Evolutionary conservation across 2,113 vertebrate species (phyloP).

Genomic region (Himantopus leucocephalus): DNA sequence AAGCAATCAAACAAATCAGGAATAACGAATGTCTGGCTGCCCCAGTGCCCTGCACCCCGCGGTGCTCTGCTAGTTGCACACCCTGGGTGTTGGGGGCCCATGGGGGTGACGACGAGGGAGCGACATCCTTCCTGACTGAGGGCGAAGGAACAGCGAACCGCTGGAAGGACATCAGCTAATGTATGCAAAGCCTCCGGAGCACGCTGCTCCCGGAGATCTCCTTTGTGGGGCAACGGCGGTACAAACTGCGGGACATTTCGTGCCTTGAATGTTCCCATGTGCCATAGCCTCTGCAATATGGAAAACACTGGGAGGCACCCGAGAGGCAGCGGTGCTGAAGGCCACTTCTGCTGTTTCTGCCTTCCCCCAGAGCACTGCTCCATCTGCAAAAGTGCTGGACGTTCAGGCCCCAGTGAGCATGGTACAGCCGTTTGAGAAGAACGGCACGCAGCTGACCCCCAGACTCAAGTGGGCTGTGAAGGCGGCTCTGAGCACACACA

Average conservation of each 20-base stretch:
- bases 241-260: background rate
- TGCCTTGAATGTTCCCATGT: background rate
- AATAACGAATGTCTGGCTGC: background rate
- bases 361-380: background rate
- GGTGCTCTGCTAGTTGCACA: background rate
- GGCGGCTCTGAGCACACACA: background rate
- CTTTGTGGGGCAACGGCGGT: background rate
- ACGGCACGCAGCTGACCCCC: background rate
- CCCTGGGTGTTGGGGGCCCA: background rate
- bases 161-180: background rate
- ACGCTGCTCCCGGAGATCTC: background rate
- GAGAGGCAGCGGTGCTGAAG: background rate
- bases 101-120: background rate
- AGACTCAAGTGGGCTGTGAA: background rate
- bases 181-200: background rate
- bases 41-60: background rate
- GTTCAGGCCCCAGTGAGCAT: background rate
- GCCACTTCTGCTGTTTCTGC: background rate
- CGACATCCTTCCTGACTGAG: background rate
- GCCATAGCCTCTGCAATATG: background rate
- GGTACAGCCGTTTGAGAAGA: background rate
- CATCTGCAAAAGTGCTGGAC: background rate
- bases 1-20: background rate
- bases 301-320: background rate
- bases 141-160: background rate